These are phyloP conservation scores for Tigriopus japonicus DNA, from an alignment of 1,140 invertebrate genomes.

Conservation along the genomic window DNA sequence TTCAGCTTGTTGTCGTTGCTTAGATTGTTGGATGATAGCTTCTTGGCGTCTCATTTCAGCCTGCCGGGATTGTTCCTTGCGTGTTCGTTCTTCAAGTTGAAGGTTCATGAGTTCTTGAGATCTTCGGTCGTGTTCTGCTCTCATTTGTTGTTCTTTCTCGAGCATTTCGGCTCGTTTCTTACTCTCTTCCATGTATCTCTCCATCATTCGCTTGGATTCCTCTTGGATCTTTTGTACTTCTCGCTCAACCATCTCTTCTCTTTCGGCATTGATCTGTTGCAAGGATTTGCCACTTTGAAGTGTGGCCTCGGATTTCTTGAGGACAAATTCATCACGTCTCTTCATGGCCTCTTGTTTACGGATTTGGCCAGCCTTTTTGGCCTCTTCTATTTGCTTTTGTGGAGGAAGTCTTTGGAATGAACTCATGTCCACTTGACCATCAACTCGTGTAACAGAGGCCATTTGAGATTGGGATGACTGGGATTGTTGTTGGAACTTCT, in stretches of 20 bases:
- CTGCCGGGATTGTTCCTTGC: too few species aligned
- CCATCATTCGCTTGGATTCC: constrained; percentile 5
- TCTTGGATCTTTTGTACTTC: constrained; percentile 11
- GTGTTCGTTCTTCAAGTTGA: too few species aligned
- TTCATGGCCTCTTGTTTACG: constrained; percentile 10
- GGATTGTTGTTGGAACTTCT: not conserved
- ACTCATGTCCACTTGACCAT: too few species aligned
- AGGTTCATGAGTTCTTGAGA: too few species aligned
- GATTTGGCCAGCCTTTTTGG: not conserved
- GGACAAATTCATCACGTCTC: constrained; percentile 9
- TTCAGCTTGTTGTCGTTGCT: too few species aligned
- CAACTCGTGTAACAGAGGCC: too few species aligned
- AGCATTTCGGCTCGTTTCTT: constrained; percentile 1
- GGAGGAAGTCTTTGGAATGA: too few species aligned
- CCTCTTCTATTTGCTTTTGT: not conserved
- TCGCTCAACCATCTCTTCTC: constrained; percentile 8
- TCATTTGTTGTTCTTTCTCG: not conserved
- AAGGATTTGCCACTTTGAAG: constrained; percentile 1
- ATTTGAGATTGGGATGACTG: too few species aligned
- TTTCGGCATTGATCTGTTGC: constrained; percentile 11
- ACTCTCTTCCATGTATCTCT: constrained; percentile 3
- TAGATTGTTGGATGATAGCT: too few species aligned
- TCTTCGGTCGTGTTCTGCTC: too few species aligned
- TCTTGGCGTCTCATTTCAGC: too few species aligned
- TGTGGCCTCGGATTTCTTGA: not conserved